Evolutionary conservation across 2,888 invertebrate genomes (phyloP).

Genomic region (Argyresthia albistria): DNA sequence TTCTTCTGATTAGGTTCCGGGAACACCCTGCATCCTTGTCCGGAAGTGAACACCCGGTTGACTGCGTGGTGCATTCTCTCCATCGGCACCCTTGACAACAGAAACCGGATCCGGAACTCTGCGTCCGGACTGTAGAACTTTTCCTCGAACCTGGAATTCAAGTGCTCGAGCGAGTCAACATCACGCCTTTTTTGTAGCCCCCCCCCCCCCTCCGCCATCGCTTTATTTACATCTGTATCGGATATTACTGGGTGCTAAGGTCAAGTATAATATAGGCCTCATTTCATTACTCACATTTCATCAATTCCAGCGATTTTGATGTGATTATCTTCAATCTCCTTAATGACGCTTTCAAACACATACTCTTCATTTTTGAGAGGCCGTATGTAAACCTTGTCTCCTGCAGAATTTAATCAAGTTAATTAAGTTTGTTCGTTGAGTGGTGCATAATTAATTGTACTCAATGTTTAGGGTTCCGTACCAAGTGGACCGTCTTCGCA

Average conservation of each 20-base stretch:
- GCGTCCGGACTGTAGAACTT: no score
- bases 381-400: slow-evolving; percentile 64
- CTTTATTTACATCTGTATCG: no score
- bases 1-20: slow-evolving; percentile 19
- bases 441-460: no score
- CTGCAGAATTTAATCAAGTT: slow-evolving; percentile 21
- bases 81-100: no score
- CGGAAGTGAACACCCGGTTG: slow-evolving; percentile 9
- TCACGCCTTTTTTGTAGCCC: not conserved
- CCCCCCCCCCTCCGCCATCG: not conserved
- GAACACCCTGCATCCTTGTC: slow-evolving; percentile 33
- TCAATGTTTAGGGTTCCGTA: no score
- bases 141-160: not conserved
- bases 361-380: slow-evolving; percentile 24
- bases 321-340: slow-evolving; percentile 36
- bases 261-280: not conserved
- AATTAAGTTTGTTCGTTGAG: not conserved
- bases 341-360: slow-evolving; percentile 48
- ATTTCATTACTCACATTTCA: slow-evolving; percentile 24
- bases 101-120: no score
- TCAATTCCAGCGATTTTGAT: slow-evolving; percentile 42
- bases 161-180: not conserved
- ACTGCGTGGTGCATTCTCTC: no score
- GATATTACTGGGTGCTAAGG: no score
- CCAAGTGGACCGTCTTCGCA: no score